Conservation (phyloP, 1,140 invertebrate genomes). For the Eumaeus atala region DNA sequence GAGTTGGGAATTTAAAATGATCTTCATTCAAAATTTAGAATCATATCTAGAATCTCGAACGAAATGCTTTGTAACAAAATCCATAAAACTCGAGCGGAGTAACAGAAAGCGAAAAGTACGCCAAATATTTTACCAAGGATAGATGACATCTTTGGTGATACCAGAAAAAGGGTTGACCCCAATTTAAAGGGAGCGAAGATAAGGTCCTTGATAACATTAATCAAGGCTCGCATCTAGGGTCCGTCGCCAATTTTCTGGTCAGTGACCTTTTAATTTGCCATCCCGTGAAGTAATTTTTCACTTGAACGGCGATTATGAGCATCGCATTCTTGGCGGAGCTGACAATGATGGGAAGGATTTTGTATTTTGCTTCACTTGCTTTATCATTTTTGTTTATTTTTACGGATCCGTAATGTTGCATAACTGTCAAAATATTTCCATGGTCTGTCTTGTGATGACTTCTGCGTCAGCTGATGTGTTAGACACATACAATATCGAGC, state of each 20-base stretch:
- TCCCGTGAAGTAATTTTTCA: conserved; percentile 34
- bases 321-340: conserved; percentile 17
- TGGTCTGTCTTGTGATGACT: too few species aligned
- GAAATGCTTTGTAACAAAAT: too few species aligned
- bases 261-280: conserved; percentile 58
- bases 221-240: conserved; percentile 48
- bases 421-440: too few species aligned
- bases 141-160: conserved; percentile 40
- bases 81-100: neutral
- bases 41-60: too few species aligned
- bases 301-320: conserved; percentile 25
- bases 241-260: conserved; percentile 59
- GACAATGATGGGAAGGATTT: conserved; percentile 21
- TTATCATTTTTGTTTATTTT: too few species aligned
- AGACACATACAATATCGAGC: too few species aligned
- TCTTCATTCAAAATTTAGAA: too few species aligned
- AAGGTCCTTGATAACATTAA: conserved; percentile 63
- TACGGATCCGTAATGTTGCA: too few species aligned
- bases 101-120: neutral
- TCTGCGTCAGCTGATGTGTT: too few species aligned
- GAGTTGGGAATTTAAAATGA: too few species aligned
- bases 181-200: conserved; percentile 53
- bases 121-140: conserved; percentile 9
- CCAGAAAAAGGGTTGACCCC: conserved; percentile 53
- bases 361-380: too few species aligned